These are phyloP conservation scores for Antheraea mylitta DNA, from an alignment of 1,140 invertebrate species.

Conservation along the genomic window DNA sequence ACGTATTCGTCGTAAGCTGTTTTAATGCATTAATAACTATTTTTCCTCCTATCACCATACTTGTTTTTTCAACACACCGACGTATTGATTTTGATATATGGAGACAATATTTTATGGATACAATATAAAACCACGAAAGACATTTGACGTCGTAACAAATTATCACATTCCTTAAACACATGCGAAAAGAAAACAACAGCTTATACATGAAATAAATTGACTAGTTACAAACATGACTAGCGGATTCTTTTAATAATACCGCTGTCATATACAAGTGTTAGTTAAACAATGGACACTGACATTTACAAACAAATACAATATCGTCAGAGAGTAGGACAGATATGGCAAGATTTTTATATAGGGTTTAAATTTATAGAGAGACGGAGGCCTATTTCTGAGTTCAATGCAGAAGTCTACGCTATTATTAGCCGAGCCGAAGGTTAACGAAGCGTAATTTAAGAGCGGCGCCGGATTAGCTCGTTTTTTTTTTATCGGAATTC, in stretches of 20 bases:
- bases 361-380: conserved; percentile 44
- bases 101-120: neutral
- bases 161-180: conserved; percentile 22
- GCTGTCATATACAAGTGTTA: conserved; percentile 11
- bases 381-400: conserved; percentile 36
- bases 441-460: conserved; percentile 56
- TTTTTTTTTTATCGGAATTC: conserved; percentile 53
- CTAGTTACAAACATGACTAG: conserved; percentile 30
- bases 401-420: conserved; percentile 31
- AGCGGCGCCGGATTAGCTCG: conserved; percentile 50
- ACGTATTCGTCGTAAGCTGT: conserved; percentile 9
- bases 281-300: conserved; percentile 13
- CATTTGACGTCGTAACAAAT: conserved; percentile 6
- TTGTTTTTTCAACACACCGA: conserved; percentile 7
- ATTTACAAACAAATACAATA: conserved; percentile 31
- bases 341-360: conserved; percentile 55
- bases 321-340: conserved; percentile 44
- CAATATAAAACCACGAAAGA: neutral
- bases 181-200: conserved; percentile 14
- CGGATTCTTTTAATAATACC: conserved; percentile 11
- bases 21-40: neutral
- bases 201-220: conserved; percentile 27
- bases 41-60: conserved; percentile 8
- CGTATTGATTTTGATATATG: conserved; percentile 8
- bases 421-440: conserved; percentile 49